These are phyloP conservation scores for Gymnocheta viridis DNA, from an alignment of 2,888 invertebrate species.

Conservation along the genomic window DNA sequence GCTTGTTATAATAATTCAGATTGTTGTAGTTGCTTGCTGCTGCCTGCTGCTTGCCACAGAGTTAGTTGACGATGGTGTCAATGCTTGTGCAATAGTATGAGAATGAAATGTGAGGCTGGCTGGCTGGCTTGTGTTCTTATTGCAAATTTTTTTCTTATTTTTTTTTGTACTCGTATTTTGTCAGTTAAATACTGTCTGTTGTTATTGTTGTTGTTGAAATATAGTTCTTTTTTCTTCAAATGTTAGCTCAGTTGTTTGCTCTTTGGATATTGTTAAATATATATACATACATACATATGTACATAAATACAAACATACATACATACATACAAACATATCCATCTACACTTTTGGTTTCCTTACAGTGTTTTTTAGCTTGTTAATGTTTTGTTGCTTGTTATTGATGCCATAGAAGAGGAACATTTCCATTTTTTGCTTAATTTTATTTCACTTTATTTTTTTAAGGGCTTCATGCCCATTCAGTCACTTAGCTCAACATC, in stretches of 20 bases:
- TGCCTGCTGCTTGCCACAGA: conserved; percentile 24
- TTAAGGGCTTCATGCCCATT: conserved; percentile 36
- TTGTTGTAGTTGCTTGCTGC: conserved; percentile 2
- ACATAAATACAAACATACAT: background rate
- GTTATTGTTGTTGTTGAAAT: conserved; percentile 13
- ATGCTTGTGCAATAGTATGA: conserved; percentile 26
- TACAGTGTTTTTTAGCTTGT: conserved; percentile 37
- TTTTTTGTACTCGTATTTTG: conserved; percentile 36
- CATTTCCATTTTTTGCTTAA: conserved; percentile 18
- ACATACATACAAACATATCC: background rate
- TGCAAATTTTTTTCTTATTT: conserved; percentile 40
- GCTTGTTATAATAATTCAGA: conserved; percentile 43
- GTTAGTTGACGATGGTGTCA: conserved; percentile 16
- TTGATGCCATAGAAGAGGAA: conserved; percentile 49
- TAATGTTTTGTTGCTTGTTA: conserved; percentile 46
- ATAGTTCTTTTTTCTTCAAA: conserved; percentile 8
- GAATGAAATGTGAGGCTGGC: conserved; percentile 10
- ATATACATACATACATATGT: too few relatives aligned
- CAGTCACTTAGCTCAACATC: conserved; percentile 24
- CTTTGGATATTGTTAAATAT: too few relatives aligned
- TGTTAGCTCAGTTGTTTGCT: conserved; percentile 10
- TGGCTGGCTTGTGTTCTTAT: conserved; percentile 12
- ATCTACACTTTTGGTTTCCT: conserved; percentile 42
- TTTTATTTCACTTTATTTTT: conserved; percentile 4
- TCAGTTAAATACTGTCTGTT: conserved; percentile 38